Evolutionary conservation across 1,140 invertebrate genomes (phyloP).

Genomic region (Drosophila chauvacae): DNA sequence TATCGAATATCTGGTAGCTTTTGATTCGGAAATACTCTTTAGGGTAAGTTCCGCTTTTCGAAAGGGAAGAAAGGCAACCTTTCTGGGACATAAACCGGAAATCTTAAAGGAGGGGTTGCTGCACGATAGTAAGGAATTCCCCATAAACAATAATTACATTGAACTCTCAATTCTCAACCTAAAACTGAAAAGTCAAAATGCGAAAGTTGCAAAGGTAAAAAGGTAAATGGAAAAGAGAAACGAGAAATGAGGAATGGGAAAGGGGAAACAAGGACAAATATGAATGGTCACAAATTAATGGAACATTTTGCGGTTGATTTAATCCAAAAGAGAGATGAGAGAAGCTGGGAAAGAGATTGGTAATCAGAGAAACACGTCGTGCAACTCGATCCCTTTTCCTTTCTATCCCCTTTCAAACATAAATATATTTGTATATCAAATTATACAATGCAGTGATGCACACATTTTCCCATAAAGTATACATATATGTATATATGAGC

Average conservation of each 20-base stretch:
- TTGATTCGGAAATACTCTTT: background rate
- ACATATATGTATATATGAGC: background rate
- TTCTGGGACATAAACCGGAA: slow-evolving; percentile 25
- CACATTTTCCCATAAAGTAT: background rate
- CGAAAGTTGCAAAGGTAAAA: slow-evolving; percentile 22
- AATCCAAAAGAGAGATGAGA: background rate
- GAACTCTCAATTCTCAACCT: slow-evolving; percentile 24
- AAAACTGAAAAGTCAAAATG: slow-evolving; percentile 36
- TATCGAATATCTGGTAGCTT: background rate
- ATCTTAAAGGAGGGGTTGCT: slow-evolving; percentile 21
- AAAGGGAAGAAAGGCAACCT: slow-evolving; percentile 13
- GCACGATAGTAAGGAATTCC: slow-evolving; percentile 3
- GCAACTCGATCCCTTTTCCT: background rate
- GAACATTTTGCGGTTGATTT: slow-evolving; percentile 53
- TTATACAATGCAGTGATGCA: background rate
- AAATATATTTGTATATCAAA: background rate
- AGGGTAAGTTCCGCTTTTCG: background rate
- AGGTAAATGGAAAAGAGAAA: background rate
- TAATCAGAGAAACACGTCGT: slow-evolving; percentile 20
- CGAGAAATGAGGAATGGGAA: background rate
- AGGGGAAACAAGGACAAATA: background rate
- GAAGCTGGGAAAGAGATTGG: slow-evolving; percentile 3
- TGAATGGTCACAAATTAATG: slow-evolving; percentile 43
- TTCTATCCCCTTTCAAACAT: background rate
- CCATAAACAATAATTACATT: slow-evolving; percentile 42